phyloP scores from a whole-genome alignment of 2,888 invertebrate genomes.

The Dione juno region DNA sequence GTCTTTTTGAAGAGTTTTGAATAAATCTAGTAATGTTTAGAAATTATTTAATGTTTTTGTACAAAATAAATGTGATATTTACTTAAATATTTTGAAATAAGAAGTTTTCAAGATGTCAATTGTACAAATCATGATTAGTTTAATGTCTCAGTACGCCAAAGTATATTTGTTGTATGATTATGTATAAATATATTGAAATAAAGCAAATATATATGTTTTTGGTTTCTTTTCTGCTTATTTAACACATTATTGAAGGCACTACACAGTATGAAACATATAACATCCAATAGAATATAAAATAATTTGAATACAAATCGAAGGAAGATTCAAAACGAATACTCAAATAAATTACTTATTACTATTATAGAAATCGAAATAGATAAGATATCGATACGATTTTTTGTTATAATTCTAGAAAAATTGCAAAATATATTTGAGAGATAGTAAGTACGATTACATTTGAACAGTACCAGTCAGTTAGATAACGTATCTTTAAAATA shows the following conservation, averaged over 20 bases:
- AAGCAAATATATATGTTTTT: constrained; percentile 50
- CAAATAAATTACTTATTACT: background rate
- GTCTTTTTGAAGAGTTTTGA: constrained; percentile 40
- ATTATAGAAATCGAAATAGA: background rate
- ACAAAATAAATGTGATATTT: constrained; percentile 42
- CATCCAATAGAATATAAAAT: too few species aligned
- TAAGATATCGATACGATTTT: constrained; percentile 15
- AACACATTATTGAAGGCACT: constrained; percentile 13
- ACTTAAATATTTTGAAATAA: constrained; percentile 44
- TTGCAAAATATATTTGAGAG: constrained; percentile 1
- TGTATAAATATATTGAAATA: constrained; percentile 51
- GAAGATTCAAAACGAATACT: too few species aligned
- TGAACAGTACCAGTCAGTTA: background rate
- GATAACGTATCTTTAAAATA: constrained; percentile 31
- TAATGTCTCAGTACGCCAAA: constrained; percentile 43
- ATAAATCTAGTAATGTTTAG: constrained; percentile 26
- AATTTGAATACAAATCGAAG: too few species aligned
- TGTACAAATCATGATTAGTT: constrained; percentile 47
- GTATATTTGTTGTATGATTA: constrained; percentile 34
- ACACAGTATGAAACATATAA: background rate
- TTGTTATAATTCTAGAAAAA: background rate
- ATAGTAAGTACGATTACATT: background rate
- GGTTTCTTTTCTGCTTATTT: constrained; percentile 41
- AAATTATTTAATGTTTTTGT: constrained; percentile 46
- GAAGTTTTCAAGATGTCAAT: constrained; percentile 45